phyloP scores from a whole-genome alignment of 2,797 vertebrate species.

The Lacerta agilis region DNA sequence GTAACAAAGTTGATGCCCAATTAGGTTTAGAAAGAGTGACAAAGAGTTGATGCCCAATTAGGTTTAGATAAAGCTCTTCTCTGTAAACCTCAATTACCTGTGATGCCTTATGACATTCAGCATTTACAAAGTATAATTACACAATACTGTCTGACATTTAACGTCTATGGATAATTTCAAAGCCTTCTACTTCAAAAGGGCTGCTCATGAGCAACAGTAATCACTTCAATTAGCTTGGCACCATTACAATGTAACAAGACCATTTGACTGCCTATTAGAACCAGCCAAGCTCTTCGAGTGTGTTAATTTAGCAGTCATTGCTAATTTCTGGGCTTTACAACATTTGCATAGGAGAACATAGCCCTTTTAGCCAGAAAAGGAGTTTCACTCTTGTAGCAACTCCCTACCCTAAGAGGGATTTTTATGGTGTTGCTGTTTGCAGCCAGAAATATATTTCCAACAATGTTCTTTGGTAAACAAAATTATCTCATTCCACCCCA shows the following conservation, averaged over 20 bases:
- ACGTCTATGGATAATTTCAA: constrained; percentile 86
- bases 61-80: constrained; percentile 85
- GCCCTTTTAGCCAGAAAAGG: constrained; percentile 77
- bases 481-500: constrained; percentile 46
- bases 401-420: constrained; percentile 72
- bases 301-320: constrained; percentile 88
- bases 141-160: constrained; percentile 88
- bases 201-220: constrained; percentile 86
- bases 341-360: constrained; percentile 85
- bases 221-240: constrained; percentile 88
- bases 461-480: constrained; percentile 58
- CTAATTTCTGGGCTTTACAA: constrained; percentile 84
- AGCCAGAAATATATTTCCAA: constrained; percentile 74
- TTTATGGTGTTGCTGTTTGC: constrained; percentile 68
- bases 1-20: constrained; percentile 83
- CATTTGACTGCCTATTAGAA: constrained; percentile 88
- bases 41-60: constrained; percentile 88
- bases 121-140: constrained; percentile 88
- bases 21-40: constrained; percentile 85
- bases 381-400: constrained; percentile 73
- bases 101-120: constrained; percentile 87
- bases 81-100: constrained; percentile 87
- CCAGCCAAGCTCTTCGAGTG: constrained; percentile 86
- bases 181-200: constrained; percentile 86
- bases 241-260: constrained; percentile 88